Percentiles rank a stretch among this genome's conserved stretches.
Conservation (phyloP, 2,113 vertebrate genomes). For the Calidris pygmaea region DNA sequence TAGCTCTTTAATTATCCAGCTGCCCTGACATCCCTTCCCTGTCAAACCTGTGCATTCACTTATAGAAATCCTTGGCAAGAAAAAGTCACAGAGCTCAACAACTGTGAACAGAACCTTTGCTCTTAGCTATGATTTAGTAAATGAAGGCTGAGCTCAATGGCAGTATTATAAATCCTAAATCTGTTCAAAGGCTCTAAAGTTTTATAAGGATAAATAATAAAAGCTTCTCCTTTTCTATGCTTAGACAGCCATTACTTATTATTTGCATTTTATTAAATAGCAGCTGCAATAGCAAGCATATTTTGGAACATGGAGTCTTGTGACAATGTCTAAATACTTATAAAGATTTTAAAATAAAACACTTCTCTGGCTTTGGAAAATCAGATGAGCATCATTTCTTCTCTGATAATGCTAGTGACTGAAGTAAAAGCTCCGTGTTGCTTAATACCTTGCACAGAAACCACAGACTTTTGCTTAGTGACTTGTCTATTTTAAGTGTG, state of each 20-base stretch:
- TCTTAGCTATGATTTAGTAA: background rate
- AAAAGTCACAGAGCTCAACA: background rate
- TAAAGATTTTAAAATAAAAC: conserved; percentile 26
- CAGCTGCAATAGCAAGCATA: conserved; percentile 12
- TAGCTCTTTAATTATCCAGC: background rate
- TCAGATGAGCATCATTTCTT: background rate
- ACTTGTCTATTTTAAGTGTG: background rate
- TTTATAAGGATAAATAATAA: conserved; percentile 20
- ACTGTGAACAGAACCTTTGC: background rate
- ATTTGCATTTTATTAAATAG: conserved; percentile 13
- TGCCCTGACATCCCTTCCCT: background rate
- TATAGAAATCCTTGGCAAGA: conserved; percentile 2
- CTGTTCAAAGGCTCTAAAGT: background rate
- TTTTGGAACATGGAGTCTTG: conserved; percentile 12
- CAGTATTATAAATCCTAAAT: background rate
- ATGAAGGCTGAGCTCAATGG: background rate
- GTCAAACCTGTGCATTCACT: background rate
- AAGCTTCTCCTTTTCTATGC: background rate
- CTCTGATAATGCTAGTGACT: background rate
- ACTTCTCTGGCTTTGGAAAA: conserved; percentile 18
- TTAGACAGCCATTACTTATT: conserved; percentile 8
- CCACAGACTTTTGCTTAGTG: background rate
- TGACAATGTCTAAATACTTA: conserved; percentile 10
- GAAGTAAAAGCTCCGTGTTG: background rate
- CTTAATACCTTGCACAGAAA: background rate